Base-by-base conservation (phyloP, 2,797 vertebrate genomes). In the Rhodeus uyekii region DNA sequence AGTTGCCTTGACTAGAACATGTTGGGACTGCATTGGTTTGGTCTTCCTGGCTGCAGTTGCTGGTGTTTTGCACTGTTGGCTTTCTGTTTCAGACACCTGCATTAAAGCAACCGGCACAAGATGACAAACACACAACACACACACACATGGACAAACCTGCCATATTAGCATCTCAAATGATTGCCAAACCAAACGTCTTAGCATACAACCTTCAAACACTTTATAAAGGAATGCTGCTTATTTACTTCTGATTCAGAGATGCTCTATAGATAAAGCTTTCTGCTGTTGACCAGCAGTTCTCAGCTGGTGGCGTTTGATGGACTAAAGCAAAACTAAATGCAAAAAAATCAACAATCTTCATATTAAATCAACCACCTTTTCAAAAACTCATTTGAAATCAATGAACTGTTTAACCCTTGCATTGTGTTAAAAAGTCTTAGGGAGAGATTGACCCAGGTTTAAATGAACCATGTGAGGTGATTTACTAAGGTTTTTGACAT, bases 41-140 rank as follows among this genome's bases (percentile, higher is more conserved):
- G 93, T 97, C 87, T 93, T 92, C 92, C 96, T 98, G 96, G 95
- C 97, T 98, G 96, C 95, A 95, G 92, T 94, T 93, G 94, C 94
- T 95, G 92, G 88, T 85, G 85, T 93, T n/a, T 94, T 92, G 95
- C 90, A 92, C 89, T 93, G 86, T 88, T 90, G 90, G 89, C 88
- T 95, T 91, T 95, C 94, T 77, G 81, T 83, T 77, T 60, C 38
- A 83, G 81, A 83, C 81, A 72, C 81, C 81, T 83, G 81, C 81
- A 78, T 83, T 78, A 77, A 64, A 93, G 92, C 68, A 74, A 74
- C 38, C n/a, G 27, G 19, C 77, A 79, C 64, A 44, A 55, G 63
- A 68, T 36, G 24, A 29, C n/a, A 19, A 19, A 46, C 39, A 46
- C 39, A 27, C 8, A 64, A 75, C 53, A 24, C 14, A 55, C 22